Evolutionary conservation across 37 sponge, comb jelly and placozoan genomes (phyloP), one percentile per base, ranked within the genome.

Genomic region (Aplysina aerophoba): DNA sequence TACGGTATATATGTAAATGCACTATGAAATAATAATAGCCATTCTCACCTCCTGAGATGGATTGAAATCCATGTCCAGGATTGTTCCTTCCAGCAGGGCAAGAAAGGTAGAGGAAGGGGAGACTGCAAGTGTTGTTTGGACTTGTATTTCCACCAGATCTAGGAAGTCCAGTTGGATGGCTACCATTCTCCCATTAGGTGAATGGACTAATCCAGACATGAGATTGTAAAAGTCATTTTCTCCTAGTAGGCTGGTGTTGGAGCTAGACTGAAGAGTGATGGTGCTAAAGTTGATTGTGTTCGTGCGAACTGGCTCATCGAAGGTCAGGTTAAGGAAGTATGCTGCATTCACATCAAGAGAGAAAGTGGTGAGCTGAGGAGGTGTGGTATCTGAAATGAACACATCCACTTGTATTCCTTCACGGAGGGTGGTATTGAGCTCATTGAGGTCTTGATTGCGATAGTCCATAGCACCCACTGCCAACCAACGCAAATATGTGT

Each of bases 251-350:
- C 65, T 67, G 39, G 37, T 64, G 53, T 89, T 89, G 2, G 33
- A 11, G 39, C 21, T 38, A 0, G 93, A 85, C 63, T 89, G 92
- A 13, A 95, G 86, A 38, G 92, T 92, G 55, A 95, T 92, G 50
- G 83, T 30, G 4, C 83, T 59, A 38, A 86, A 88, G 55, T 74
- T 33, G 55, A 92, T 30, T 71, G 63, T 82, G 17, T 44, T 20
- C 27, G 83, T 67, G 34, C 77, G 82, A 12, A 97, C 89, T 37
- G 97, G 92, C 73, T 97, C 97, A 55, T 88, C 89, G 87, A 97
- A 94, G 36, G 89, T 81, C 17, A 97, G 86, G 19, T 65, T 41
- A 0, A 97, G 84, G 21, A 77, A 24, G 11, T 64, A 39, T 59
- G 77, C 72, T 50, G 57, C 61, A 58, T 90, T 68, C 95, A 94